A percentile compares a stretch with the other conserved stretches of the same genome.
These are phyloP conservation scores for Zaprionus gabonicus DNA, from an alignment of 1,140 invertebrate genomes.

Conservation along the genomic window DNA sequence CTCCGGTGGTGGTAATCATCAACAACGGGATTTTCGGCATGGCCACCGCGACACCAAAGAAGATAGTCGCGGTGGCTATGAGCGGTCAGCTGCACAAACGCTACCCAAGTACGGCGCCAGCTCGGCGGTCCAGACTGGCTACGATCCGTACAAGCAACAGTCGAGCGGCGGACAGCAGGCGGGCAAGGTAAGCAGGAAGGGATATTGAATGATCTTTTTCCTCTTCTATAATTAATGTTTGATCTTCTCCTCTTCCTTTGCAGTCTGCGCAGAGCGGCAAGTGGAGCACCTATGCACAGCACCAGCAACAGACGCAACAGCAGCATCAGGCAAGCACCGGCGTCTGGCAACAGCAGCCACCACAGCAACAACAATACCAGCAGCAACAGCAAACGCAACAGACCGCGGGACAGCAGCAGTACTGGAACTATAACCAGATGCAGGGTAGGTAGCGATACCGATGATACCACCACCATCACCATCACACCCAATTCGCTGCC, in stretches of 20 bases:
- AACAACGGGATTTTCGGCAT: conserved; percentile 84
- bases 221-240: background rate
- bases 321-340: conserved; percentile 50
- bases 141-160: conserved; percentile 78
- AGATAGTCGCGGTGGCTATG: conserved; percentile 85
- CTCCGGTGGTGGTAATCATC: conserved; percentile 71
- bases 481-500: background rate
- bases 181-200: conserved; percentile 44
- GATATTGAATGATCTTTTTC: background rate
- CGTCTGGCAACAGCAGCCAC: conserved; percentile 68
- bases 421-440: conserved; percentile 80
- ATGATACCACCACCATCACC: background rate
- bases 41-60: conserved; percentile 85
- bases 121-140: conserved; percentile 53
- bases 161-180: conserved; percentile 48
- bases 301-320: conserved; percentile 65
- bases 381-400: conserved; percentile 66
- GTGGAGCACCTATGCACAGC: conserved; percentile 76
- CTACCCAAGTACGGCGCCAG: conserved; percentile 72
- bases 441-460: conserved; percentile 62
- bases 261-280: conserved; percentile 70
- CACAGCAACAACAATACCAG: conserved; percentile 47
- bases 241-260: background rate
- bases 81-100: conserved; percentile 74
- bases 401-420: conserved; percentile 70